Evolutionary conservation across 2,113 vertebrate species (phyloP).

Genomic region (Merops nubicus): DNA sequence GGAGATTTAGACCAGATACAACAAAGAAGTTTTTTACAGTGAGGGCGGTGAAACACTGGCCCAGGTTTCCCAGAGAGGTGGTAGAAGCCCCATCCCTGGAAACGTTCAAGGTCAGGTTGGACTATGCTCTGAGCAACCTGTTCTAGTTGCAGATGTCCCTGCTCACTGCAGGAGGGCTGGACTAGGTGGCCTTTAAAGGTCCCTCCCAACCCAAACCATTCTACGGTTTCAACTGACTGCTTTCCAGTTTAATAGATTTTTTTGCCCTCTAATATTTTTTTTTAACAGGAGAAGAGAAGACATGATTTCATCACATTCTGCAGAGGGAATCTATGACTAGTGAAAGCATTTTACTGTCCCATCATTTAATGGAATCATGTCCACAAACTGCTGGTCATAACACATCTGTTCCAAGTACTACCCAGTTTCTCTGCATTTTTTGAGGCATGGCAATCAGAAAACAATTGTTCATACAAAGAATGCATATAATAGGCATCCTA

Average conservation of each 20-base stretch:
- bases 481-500: rapidly evolving
- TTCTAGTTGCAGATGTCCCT: no score
- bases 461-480: not conserved
- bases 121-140: not conserved
- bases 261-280: not conserved
- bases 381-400: no score
- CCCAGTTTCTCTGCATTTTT: not conserved
- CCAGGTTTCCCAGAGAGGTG: not conserved
- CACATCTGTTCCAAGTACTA: rapidly evolving
- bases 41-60: not conserved
- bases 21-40: not conserved
- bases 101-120: not conserved
- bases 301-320: rapidly evolving
- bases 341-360: rapidly evolving
- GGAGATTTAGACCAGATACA: not conserved
- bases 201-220: no score
- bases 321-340: not conserved
- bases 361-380: not conserved
- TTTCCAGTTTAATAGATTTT: no score
- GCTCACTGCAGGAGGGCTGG: no score
- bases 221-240: not conserved
- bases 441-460: rapidly evolving
- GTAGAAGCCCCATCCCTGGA: not conserved
- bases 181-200: no score
- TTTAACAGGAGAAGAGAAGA: not conserved